phyloP scores from a whole-genome alignment of 2,888 invertebrate species.

The Nycteola revayana region DNA sequence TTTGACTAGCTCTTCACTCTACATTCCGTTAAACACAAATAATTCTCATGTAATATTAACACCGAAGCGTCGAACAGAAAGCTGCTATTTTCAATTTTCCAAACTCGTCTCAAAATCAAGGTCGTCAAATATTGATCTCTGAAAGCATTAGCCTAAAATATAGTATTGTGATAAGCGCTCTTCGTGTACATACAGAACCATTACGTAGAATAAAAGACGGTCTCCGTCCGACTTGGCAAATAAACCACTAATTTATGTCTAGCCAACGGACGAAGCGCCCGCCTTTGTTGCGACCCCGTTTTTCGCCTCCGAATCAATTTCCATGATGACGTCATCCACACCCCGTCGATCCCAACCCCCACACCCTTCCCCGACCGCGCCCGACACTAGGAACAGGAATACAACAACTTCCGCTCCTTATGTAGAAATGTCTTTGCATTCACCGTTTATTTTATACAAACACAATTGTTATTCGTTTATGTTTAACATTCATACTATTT shows the following conservation, averaged over 20 bases:
- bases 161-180: conserved; percentile 46
- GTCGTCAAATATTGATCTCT: conserved; percentile 25
- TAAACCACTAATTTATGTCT: conserved; percentile 69
- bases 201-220: conserved; percentile 51
- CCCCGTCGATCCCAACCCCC: conserved; percentile 33
- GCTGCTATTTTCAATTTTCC: conserved; percentile 9
- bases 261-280: conserved; percentile 61
- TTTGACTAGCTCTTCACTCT: conserved; percentile 17
- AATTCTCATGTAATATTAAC: conserved; percentile 19
- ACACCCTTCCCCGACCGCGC: conserved; percentile 35
- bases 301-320: conserved; percentile 76
- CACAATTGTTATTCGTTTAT: conserved; percentile 40
- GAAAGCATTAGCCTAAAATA: conserved; percentile 37
- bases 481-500: conserved; percentile 22
- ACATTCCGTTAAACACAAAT: conserved; percentile 20
- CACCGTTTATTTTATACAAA: conserved; percentile 42
- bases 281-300: conserved; percentile 71
- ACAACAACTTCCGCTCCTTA: conserved; percentile 62
- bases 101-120: conserved; percentile 25
- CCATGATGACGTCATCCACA: conserved; percentile 68
- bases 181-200: conserved; percentile 39
- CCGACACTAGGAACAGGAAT: conserved; percentile 54
- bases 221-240: conserved; percentile 55
- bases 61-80: too few species aligned
- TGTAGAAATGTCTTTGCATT: conserved; percentile 53